Evolutionary conservation across 2,888 invertebrate genomes (phyloP).

Genomic region (Allolobophora icterica): DNA sequence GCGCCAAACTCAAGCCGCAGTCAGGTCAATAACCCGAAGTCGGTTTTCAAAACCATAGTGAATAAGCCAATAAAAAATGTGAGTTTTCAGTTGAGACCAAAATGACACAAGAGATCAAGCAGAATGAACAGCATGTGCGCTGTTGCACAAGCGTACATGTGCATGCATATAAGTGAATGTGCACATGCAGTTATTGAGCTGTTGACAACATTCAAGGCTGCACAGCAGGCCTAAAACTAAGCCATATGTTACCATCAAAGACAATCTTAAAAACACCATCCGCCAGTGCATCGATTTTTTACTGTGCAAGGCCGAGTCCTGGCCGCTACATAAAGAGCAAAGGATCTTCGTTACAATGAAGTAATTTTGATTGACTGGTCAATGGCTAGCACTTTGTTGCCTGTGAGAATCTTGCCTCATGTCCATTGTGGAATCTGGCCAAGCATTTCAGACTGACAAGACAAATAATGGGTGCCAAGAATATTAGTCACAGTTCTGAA

Average conservation of each 20-base stretch:
- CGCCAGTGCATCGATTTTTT: not conserved
- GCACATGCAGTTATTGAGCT: not conserved
- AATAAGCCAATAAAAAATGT: too few species aligned
- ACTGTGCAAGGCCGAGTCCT: not conserved
- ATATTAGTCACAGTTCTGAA: not conserved
- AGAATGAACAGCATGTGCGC: not conserved
- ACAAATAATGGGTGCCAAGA: not conserved
- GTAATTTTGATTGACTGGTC: not conserved
- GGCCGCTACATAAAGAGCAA: not conserved
- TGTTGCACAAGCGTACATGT: not conserved
- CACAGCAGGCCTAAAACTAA: not conserved
- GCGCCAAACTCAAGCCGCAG: too few species aligned
- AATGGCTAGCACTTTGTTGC: not conserved
- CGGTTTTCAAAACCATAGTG: too few species aligned
- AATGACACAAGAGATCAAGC: too few species aligned
- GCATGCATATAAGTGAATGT: not conserved
- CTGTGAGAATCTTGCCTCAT: not conserved
- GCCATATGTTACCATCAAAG: constrained; percentile 7
- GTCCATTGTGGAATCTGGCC: not conserved
- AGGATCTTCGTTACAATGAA: not conserved
- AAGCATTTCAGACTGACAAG: not conserved
- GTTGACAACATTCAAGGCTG: constrained; percentile 10
- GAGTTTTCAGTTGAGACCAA: too few species aligned
- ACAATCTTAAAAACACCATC: not conserved
- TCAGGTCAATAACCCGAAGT: too few species aligned